Conservation (phyloP, 2,888 invertebrate species). For the Strigamia transsilvanica region DNA sequence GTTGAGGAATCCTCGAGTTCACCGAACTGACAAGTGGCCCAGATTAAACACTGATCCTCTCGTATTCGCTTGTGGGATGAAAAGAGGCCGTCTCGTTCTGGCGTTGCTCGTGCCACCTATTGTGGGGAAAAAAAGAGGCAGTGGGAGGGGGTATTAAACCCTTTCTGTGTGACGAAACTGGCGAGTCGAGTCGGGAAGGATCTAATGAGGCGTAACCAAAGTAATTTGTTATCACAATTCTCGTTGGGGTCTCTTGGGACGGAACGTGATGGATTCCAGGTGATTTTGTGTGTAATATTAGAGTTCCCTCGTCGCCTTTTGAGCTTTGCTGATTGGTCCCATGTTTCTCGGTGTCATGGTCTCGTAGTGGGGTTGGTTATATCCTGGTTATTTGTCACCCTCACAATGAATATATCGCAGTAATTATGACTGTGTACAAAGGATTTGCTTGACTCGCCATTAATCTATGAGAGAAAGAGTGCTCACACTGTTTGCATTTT, state of each 20-base stretch:
- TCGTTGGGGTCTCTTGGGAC: slow-evolving; percentile 28
- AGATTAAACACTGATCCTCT: slow-evolving; percentile 44
- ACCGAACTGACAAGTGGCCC: slow-evolving; percentile 45
- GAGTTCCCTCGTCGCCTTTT: slow-evolving; percentile 45
- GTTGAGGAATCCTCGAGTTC: slow-evolving; percentile 42
- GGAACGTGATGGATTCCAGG: slow-evolving; percentile 49
- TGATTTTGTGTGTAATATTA: slow-evolving; percentile 47
- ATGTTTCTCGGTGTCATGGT: slow-evolving; percentile 40
- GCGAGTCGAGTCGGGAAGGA: slow-evolving; percentile 10
- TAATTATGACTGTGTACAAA: slow-evolving; percentile 48
- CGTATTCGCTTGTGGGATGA: slow-evolving; percentile 32
- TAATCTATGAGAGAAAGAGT: slow-evolving; percentile 38
- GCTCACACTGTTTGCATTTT: slow-evolving; percentile 34
- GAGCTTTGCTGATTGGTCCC: slow-evolving; percentile 48
- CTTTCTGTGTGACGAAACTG: slow-evolving; percentile 16
- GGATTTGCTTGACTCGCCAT: slow-evolving; percentile 43
- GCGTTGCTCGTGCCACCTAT: slow-evolving; percentile 12
- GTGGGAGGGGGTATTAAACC: background rate
- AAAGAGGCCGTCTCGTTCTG: slow-evolving; percentile 45
- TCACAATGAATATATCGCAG: slow-evolving; percentile 45
- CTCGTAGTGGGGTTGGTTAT: slow-evolving; percentile 25
- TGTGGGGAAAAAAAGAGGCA: background rate
- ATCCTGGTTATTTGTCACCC: slow-evolving; percentile 45
- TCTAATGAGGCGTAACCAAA: slow-evolving; percentile 48
- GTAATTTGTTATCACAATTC: slow-evolving; percentile 45